Percentiles rank a stretch among this genome's conserved stretches.
Conservation (phyloP, 2,888 invertebrate species). For the Tromatobia lineatoria region DNA sequence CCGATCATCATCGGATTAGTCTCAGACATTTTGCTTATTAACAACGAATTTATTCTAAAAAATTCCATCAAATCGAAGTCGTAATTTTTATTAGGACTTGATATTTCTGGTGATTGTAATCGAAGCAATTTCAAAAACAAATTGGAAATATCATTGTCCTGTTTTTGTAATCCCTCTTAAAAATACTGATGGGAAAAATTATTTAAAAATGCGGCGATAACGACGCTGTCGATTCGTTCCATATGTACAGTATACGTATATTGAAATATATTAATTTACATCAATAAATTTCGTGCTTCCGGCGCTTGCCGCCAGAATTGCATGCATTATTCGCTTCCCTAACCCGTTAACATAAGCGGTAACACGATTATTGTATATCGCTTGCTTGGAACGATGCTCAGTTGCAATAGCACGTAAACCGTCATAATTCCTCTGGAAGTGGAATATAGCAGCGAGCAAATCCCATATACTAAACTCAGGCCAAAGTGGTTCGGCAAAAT, state of each 20-base stretch:
- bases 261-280: conserved; percentile 14
- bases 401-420: conserved; percentile 71
- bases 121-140: too few species aligned
- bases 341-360: conserved; percentile 76
- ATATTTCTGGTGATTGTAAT: too few species aligned
- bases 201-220: neutral
- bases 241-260: conserved; percentile 45
- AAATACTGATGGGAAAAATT: neutral
- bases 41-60: too few species aligned
- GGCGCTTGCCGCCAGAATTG: neutral
- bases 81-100: too few species aligned
- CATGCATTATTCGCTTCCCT: conserved; percentile 2
- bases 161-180: too few species aligned
- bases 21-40: too few species aligned
- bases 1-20: too few species aligned
- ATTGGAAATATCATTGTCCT: too few species aligned
- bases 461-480: conserved; percentile 98
- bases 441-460: conserved; percentile 93
- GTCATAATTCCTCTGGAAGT: conserved; percentile 91
- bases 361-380: conserved; percentile 73
- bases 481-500: conserved; percentile 97
- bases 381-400: conserved; percentile 64
- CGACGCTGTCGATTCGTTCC: too few species aligned
- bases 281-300: neutral
- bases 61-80: too few species aligned